Conservation (phyloP, 2,888 invertebrate species). For the Bombylius discolor region DNA sequence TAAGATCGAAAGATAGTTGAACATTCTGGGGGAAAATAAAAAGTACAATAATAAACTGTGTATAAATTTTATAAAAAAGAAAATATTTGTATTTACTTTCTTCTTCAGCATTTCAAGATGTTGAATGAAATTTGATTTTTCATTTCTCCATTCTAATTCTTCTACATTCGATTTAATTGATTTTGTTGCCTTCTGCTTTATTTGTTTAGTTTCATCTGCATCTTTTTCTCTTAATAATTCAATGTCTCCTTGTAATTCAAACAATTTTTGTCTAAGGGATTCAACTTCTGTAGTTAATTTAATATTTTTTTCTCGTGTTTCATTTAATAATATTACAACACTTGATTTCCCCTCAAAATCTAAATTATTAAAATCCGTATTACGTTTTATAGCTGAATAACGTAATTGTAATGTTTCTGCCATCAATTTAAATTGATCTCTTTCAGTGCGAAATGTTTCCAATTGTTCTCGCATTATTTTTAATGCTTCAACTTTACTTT, state of each 20-base stretch:
- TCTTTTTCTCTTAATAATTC: slow-evolving; percentile 43
- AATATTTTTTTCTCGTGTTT: slow-evolving; percentile 46
- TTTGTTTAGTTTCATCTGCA: slow-evolving; percentile 14
- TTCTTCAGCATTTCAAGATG: slow-evolving; percentile 32
- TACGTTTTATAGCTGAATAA: slow-evolving; percentile 38
- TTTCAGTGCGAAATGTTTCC: slow-evolving; percentile 62
- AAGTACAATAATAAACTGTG: no score
- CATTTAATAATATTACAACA: slow-evolving; percentile 44
- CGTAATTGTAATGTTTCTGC: slow-evolving; percentile 60
- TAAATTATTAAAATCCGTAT: slow-evolving; percentile 27
- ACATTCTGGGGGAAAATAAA: slow-evolving; percentile 41
- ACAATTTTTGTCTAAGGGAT: slow-evolving; percentile 54
- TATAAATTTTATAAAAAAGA: no score
- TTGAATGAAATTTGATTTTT: slow-evolving; percentile 31
- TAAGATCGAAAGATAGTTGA: slow-evolving; percentile 62
- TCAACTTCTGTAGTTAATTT: slow-evolving; percentile 46
- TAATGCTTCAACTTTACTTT: slow-evolving; percentile 70
- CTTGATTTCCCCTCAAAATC: slow-evolving; percentile 31
- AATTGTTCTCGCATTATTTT: slow-evolving; percentile 64
- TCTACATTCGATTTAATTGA: slow-evolving; percentile 10
- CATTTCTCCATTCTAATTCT: slow-evolving; percentile 30
- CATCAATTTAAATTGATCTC: slow-evolving; percentile 67
- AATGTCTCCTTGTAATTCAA: slow-evolving; percentile 57
- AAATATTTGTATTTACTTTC: slow-evolving; percentile 16
- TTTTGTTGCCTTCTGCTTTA: slow-evolving; percentile 8